phyloP scores from a whole-genome alignment of 2,797 vertebrate genomes.

The Rachycentron canadum region DNA sequence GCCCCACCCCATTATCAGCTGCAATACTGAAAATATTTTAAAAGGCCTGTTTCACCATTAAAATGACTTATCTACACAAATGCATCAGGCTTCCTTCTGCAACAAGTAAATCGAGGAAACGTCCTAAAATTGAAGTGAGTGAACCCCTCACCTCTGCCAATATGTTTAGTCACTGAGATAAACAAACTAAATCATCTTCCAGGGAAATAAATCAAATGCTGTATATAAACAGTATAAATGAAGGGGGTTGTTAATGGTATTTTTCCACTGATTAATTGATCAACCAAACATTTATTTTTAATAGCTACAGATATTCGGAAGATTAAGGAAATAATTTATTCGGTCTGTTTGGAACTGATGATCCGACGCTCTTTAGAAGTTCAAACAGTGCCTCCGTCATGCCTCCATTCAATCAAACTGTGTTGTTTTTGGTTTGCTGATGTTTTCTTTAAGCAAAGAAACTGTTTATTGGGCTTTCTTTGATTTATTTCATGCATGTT shows the following conservation, averaged over 20 bases:
- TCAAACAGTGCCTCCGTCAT: conserved; percentile 32
- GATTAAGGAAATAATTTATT: not conserved
- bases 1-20: conserved; percentile 45
- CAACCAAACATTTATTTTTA: not conserved
- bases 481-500: conserved; percentile 18
- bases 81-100: conserved; percentile 12
- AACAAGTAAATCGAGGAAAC: conserved; percentile 20
- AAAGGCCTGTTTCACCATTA: conserved; percentile 57
- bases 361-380: not conserved
- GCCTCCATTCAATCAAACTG: conserved; percentile 35
- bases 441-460: conserved; percentile 1
- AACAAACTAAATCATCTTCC: conserved; percentile 1
- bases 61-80: conserved; percentile 55
- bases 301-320: not conserved
- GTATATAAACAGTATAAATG: not conserved
- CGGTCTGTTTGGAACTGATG: conserved; percentile 17
- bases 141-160: conserved; percentile 4
- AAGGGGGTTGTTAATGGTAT: not conserved
- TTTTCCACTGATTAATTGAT: not conserved
- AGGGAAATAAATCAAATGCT: not conserved
- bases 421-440: conserved; percentile 21
- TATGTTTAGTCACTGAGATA: not conserved
- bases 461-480: conserved; percentile 25
- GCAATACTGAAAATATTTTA: conserved; percentile 49
- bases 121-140: conserved; percentile 13